A percentile compares a stretch with the other conserved stretches of the same genome.
Evolutionary conservation across 2,888 invertebrate species (phyloP).

Genomic region (Drosophila mayaguana): DNA sequence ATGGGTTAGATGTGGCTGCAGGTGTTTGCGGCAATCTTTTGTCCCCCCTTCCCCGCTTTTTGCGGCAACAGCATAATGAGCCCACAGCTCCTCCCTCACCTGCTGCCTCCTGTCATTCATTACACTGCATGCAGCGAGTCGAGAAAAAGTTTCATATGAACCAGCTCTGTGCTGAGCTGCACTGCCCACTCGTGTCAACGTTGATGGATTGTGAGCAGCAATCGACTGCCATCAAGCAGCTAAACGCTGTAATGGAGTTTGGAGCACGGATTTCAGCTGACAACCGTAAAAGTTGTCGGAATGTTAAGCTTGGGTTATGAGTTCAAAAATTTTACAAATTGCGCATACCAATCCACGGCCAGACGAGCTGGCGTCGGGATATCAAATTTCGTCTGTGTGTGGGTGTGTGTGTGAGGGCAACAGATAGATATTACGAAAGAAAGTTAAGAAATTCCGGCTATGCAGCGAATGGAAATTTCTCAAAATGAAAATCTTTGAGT

Average conservation of each 20-base stretch:
- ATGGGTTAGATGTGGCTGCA: conserved; percentile 64
- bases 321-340: conserved; percentile 49
- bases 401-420: no score
- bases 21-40: conserved; percentile 48
- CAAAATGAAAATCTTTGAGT: conserved; percentile 13
- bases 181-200: conserved; percentile 19
- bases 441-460: not conserved
- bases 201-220: conserved; percentile 49
- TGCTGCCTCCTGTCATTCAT: not conserved
- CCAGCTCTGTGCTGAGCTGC: not conserved
- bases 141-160: conserved; percentile 33
- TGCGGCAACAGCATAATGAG: conserved; percentile 31
- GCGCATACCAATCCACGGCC: not conserved
- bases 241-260: conserved; percentile 42
- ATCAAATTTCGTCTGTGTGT: not conserved
- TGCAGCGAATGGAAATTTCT: conserved; percentile 2
- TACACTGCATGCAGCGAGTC: not conserved
- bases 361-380: not conserved
- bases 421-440: conserved; percentile 3
- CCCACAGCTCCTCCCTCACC: not conserved
- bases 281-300: conserved; percentile 33
- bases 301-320: conserved; percentile 48
- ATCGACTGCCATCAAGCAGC: conserved; percentile 20
- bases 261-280: conserved; percentile 41
- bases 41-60: not conserved